Base-by-base conservation (phyloP, 2,113 vertebrate genomes). In the Athene cunicularia region DNA sequence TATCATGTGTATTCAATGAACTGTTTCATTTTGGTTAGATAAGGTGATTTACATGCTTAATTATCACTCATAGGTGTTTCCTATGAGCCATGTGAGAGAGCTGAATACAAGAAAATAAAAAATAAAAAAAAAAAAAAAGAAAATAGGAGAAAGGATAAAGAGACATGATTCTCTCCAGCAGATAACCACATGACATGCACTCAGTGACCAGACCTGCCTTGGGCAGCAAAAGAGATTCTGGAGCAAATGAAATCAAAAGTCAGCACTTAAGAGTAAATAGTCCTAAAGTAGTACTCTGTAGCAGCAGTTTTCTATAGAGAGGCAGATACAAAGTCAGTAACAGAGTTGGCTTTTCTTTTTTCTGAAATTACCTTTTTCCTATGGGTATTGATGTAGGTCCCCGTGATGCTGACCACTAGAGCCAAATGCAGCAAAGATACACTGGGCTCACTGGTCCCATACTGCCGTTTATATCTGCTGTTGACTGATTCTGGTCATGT, bases 31-130 rank as follows among this genome's bases (percentile, higher is more conserved):
- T 72, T 91, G 45, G 37, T 64, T 91, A 41, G 28, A 80, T 94
- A 32, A 73, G 39, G 32, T 0, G 1, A 88, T 96, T 96, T 96
- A 82, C 39, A 37, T 62, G 53, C 63, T 21, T 58, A 53, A 55
- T 97, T 95, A 88, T 20, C 60, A 64, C 16, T 85, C 39, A 30
- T 14, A 91, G 37, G 24, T 60, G 94, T 97, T 94, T 86, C 86
- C 35, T 41, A 80, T 91, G 59, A 92, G 68, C 15, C 45, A 15
- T 85, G n/a, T 37, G 71, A 95, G 92, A 63, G 33, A 95, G 27
- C 27, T 72, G 49, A 67, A 88, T 47, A 68, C 43, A 77, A 50
- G 21, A 17, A 64, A 20, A 35, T 20, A 55, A 35, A 39, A 12
- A 50, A 4, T 27, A 26, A 13, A 43, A 9, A 30, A 32, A 24